Evolutionary conservation across 2,888 invertebrate species (phyloP), one percentile per base, ranked within the genome.

Genomic region (Dryococelus australis): DNA sequence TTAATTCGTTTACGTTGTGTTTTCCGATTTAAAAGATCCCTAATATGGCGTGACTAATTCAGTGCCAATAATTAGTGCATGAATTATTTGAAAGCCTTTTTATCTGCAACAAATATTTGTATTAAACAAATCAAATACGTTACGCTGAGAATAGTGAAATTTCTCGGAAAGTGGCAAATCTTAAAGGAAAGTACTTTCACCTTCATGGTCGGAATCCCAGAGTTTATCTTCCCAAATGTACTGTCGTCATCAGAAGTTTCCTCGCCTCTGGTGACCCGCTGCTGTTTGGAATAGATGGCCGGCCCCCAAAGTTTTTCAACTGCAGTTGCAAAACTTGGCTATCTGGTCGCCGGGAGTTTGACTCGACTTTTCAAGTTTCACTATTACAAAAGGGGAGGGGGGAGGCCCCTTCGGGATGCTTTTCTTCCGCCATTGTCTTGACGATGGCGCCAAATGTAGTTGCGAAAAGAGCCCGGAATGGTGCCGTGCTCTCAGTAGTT

Each of bases 311-410:
- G 20, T 65, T 65, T 65, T 65, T 65, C 8, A 2, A n/a, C 65
- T 65, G 65, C 65, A 65, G 65, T 65, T 65, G 65, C 16, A n/a
- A 65, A 65, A 65, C 65, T 65, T 65, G 65, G 24, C 65, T 65
- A 65, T 65, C 65, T 65, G 24, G 65, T 65, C 65, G 65, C n/a
- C 16, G 65, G 24, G n/a, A 20, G 20, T 65, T 65, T 65, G 8
- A 65, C 65, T 65, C 65, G n/a, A 24, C 65, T 65, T 20, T 6
- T 20, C 13, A 8, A 65, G 65, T 65, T 65, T 65, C n/a, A n/a
- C 65, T 10, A 16, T 65, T 65, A 24, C 65, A n/a, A 65, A 24
- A 65, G 65, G 20, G 65, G 20, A 5, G 20, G 65, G 65, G 65
- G 16, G n/a, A 8, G 65, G 10, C n/a, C 0, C n/a, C n/a, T 51